Evolutionary conservation across 1,140 invertebrate species (phyloP).

Genomic region (Semibalanus balanoides): DNA sequence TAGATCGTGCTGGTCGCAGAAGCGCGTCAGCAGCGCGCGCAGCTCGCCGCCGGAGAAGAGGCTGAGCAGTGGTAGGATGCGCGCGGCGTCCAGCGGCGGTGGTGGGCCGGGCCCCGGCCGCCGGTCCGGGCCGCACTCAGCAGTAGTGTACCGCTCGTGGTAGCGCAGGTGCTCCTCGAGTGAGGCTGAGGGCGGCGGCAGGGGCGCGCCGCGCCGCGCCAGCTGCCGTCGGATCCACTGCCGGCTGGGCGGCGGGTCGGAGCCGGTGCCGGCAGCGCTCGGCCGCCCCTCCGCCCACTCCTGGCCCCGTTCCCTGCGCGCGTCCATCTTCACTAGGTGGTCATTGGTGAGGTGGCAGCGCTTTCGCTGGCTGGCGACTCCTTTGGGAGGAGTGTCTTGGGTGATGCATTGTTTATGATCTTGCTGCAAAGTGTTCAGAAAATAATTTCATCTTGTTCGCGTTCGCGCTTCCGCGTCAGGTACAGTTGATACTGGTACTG

Average conservation of each 20-base stretch:
- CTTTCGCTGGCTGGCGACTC: neutral
- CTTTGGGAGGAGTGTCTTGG: too few relatives aligned
- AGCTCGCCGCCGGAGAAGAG: neutral
- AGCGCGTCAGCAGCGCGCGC: neutral
- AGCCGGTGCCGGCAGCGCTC: too few relatives aligned
- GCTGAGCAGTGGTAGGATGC: neutral
- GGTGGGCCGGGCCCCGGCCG: slow-evolving; percentile 17
- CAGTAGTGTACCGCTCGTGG: neutral
- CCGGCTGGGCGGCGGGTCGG: neutral
- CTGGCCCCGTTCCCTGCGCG: too few relatives aligned
- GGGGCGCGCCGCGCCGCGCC: too few relatives aligned
- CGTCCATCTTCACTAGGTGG: neutral
- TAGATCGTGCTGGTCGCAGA: neutral
- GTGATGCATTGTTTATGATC: too few relatives aligned
- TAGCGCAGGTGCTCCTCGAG: neutral
- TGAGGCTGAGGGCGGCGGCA: too few relatives aligned
- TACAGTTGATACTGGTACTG: too few relatives aligned
- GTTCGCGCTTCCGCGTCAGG: too few relatives aligned
- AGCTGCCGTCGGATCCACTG: neutral
- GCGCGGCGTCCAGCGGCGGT: neutral
- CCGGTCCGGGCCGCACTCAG: slow-evolving; percentile 21
- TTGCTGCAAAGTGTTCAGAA: too few relatives aligned
- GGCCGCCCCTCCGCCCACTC: neutral
- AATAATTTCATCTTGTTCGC: too few relatives aligned
- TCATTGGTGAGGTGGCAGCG: neutral